These are phyloP conservation scores for Prosapia bicincta DNA, from an alignment of 2,888 invertebrate species.

Conservation along the genomic window DNA sequence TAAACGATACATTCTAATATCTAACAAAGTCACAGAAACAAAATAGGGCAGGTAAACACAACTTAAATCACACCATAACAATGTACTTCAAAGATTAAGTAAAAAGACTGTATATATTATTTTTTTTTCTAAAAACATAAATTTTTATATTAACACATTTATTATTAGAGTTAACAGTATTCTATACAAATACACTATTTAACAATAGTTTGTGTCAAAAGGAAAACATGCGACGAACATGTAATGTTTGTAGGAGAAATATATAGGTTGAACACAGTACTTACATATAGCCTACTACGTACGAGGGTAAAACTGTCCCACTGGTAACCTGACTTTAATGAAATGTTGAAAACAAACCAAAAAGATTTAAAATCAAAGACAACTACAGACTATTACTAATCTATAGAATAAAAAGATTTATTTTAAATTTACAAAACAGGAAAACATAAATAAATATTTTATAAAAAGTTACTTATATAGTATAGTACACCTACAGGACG, in stretches of 20 bases:
- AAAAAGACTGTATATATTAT: conserved; percentile 1
- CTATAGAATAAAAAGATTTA: not conserved
- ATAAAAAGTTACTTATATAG: not conserved
- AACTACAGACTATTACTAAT: not conserved
- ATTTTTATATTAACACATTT: not conserved
- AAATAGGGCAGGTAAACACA: not conserved
- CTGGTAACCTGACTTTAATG: not conserved
- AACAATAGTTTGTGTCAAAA: not conserved
- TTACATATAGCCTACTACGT: not conserved
- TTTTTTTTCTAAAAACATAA: not conserved
- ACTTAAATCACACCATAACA: not conserved
- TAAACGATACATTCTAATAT: not conserved
- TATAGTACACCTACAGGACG: not conserved
- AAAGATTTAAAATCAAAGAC: not conserved
- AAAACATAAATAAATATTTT: not conserved
- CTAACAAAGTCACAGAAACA: conserved; percentile 1
- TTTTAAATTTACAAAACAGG: not conserved
- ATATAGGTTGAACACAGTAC: not conserved
- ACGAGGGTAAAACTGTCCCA: not conserved
- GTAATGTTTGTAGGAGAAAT: not conserved
- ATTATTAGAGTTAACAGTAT: not conserved
- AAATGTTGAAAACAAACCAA: not conserved
- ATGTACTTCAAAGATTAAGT: not conserved
- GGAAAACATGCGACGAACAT: not conserved
- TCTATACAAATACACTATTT: conserved; percentile 1